These are phyloP conservation scores for Neoniphon sammara DNA, from an alignment of 2,797 vertebrate genomes.

Conservation along the genomic window DNA sequence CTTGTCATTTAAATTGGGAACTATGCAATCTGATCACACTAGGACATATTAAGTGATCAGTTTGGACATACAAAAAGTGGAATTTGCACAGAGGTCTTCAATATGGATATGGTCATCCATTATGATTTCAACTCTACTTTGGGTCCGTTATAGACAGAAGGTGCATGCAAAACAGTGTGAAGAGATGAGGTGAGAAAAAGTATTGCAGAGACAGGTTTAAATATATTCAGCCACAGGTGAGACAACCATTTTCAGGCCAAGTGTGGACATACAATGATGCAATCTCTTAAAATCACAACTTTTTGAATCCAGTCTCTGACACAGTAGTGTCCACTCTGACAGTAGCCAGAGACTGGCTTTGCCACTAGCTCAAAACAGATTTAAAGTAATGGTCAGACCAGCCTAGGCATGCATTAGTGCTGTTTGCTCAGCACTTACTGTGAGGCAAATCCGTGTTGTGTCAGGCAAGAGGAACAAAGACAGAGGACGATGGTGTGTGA, in stretches of 20 bases:
- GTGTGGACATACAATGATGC: too few relatives aligned
- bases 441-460: neutral
- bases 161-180: neutral
- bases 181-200: neutral
- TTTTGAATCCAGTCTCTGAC: too few relatives aligned
- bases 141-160: neutral
- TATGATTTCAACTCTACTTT: neutral
- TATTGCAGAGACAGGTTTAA: neutral
- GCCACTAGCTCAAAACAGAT: neutral
- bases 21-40: neutral
- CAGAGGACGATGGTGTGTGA: neutral
- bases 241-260: too few relatives aligned
- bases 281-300: too few relatives aligned
- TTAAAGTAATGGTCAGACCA: neutral
- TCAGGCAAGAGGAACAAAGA: neutral
- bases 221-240: neutral
- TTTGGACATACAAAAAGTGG: neutral
- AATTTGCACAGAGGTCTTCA: too few relatives aligned
- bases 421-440: neutral
- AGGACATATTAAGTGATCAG: neutral
- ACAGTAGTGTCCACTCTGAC: neutral
- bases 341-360: neutral
- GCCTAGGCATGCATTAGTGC: neutral
- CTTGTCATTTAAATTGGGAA: slow-evolving; percentile 6
- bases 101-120: neutral